phyloP scores from a whole-genome alignment of 1,140 invertebrate species.

The Calliphora vicina region DNA sequence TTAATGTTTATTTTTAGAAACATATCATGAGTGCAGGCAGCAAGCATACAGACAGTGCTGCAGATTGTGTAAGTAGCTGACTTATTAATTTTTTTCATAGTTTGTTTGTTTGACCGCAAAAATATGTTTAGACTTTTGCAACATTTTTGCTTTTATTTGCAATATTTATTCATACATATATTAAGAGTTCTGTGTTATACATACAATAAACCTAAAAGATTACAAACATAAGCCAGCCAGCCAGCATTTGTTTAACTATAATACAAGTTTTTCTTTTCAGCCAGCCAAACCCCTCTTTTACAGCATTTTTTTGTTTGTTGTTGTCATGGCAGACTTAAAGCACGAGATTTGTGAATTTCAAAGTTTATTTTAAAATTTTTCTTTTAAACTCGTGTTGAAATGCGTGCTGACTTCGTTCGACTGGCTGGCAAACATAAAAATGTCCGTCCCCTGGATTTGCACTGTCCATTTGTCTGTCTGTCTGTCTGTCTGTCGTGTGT shows the following conservation, averaged over 20 bases:
- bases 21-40: background rate
- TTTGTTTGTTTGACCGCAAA: conserved; percentile 11
- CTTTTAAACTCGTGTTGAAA: background rate
- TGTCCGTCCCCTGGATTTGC: background rate
- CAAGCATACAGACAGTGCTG: no score
- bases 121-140: background rate
- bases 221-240: no score
- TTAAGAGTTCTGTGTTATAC: no score
- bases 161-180: background rate
- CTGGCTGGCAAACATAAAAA: background rate
- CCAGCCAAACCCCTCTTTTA: background rate
- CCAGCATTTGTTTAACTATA: no score
- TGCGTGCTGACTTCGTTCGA: background rate
- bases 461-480: background rate
- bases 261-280: background rate
- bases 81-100: background rate
- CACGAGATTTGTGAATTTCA: background rate
- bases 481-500: background rate
- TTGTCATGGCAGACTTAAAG: background rate
- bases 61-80: background rate
- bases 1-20: background rate
- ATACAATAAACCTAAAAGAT: no score
- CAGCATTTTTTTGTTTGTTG: background rate
- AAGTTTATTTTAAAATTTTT: background rate
- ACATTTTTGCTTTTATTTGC: background rate